Evolutionary conservation across 2,797 vertebrate genomes (phyloP).

Genomic region (Platyrinchus mystaceus): DNA sequence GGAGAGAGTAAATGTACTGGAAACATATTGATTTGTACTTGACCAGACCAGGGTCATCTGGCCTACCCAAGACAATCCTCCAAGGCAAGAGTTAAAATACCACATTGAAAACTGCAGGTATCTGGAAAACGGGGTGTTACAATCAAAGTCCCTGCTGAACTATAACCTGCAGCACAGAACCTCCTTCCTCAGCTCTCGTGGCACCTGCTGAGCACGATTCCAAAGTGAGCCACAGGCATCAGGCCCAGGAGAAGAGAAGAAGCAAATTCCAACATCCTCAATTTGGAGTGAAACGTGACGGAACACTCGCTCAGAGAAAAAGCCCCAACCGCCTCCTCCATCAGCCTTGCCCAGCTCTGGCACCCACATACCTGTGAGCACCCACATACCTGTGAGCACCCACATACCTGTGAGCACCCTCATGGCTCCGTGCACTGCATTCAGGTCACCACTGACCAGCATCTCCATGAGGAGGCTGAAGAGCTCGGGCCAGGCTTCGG

Average conservation of each 20-base stretch:
- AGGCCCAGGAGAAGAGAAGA: background rate
- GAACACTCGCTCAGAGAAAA: accelerated
- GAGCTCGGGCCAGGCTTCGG: constrained; percentile 96
- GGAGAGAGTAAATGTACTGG: background rate
- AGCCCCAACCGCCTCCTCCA: accelerated
- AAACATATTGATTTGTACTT: background rate
- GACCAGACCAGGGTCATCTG: background rate
- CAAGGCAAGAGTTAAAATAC: background rate
- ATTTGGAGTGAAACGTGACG: background rate
- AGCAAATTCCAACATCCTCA: background rate
- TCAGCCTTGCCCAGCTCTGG: background rate
- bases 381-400: constrained; percentile 89
- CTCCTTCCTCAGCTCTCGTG: background rate
- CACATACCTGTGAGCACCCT: constrained; percentile 92
- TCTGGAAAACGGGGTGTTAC: background rate
- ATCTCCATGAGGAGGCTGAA: constrained; percentile 98
- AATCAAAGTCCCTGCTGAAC: background rate
- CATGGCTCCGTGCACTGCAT: constrained; percentile 97
- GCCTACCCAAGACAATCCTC: background rate
- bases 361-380: constrained; percentile 88
- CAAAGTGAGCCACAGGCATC: accelerated
- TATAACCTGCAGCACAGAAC: background rate
- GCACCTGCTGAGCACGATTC: background rate
- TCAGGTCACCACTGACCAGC: constrained; percentile 94
- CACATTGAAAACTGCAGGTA: background rate